These are phyloP conservation scores for Penaeus japonicus DNA, from an alignment of 1,140 invertebrate species.

Conservation along the genomic window DNA sequence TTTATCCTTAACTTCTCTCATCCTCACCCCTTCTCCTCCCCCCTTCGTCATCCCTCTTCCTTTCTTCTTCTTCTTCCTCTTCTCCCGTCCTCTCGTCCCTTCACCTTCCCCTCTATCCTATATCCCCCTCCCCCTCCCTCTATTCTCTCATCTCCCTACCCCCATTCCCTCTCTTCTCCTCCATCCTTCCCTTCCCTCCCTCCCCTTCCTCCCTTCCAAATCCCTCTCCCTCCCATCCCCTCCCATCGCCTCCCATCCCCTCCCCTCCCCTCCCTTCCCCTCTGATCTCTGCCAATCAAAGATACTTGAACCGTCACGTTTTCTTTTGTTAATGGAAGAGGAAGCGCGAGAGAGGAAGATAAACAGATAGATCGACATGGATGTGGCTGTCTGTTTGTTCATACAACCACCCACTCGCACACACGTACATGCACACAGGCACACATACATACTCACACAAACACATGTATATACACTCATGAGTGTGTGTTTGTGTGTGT, in stretches of 20 bases:
- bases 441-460: constrained; percentile 15
- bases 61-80: not conserved
- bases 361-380: not conserved
- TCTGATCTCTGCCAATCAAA: not conserved
- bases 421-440: not conserved
- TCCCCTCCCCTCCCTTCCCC: not conserved
- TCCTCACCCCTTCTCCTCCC: not conserved
- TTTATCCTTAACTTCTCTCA: not conserved
- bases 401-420: not conserved
- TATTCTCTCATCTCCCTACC: not conserved
- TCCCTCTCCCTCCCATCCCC: not conserved
- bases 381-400: not conserved
- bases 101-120: too few species aligned
- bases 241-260: not conserved
- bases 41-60: not conserved
- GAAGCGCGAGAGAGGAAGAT: not conserved
- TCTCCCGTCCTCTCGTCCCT: not conserved
- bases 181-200: not conserved
- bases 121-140: not conserved
- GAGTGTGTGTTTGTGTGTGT: constrained; percentile 13
- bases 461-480: constrained; percentile 19
- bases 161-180: too few species aligned
- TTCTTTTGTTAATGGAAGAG: not conserved
- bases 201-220: not conserved
- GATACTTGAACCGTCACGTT: not conserved